Evolutionary conservation across 2,888 invertebrate species (phyloP).

Genomic region (Diogma glabrata): DNA sequence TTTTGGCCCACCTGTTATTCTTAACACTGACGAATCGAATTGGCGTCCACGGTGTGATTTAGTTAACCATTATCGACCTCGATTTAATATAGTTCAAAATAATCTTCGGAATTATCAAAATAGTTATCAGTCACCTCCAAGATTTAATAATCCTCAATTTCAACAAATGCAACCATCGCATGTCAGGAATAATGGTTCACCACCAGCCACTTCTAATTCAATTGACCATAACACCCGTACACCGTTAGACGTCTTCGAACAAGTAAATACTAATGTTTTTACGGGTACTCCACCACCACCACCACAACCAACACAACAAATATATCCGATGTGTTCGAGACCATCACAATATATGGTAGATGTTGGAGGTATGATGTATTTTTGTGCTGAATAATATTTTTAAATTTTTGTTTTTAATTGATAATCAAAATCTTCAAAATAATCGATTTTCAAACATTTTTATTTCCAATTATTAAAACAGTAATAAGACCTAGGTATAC

Average conservation of each 20-base stretch:
- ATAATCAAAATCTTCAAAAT: too few species aligned
- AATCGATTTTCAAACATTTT: too few species aligned
- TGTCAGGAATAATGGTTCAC: conserved; percentile 16
- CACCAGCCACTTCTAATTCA: conserved; percentile 28
- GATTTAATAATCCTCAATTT: background rate
- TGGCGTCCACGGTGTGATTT: too few species aligned
- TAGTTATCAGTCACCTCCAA: background rate
- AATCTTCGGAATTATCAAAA: conserved; percentile 4
- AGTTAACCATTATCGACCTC: too few species aligned
- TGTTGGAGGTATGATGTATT: conserved; percentile 15
- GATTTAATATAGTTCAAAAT: too few species aligned
- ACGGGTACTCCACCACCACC: background rate
- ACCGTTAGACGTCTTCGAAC: background rate
- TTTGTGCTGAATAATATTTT: conserved; percentile 19
- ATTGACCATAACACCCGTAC: conserved; percentile 19
- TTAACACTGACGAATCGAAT: too few species aligned
- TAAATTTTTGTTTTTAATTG: conserved; percentile 13
- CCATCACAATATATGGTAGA: conserved; percentile 6
- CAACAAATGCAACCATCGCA: background rate
- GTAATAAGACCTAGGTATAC: too few species aligned
- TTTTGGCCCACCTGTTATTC: too few species aligned
- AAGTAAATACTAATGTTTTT: too few species aligned
- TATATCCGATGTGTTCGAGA: background rate
- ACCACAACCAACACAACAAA: background rate
- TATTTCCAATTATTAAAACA: too few species aligned